Base-by-base conservation (phyloP, 1,140 invertebrate genomes). In the Galendromus occidentalis region DNA sequence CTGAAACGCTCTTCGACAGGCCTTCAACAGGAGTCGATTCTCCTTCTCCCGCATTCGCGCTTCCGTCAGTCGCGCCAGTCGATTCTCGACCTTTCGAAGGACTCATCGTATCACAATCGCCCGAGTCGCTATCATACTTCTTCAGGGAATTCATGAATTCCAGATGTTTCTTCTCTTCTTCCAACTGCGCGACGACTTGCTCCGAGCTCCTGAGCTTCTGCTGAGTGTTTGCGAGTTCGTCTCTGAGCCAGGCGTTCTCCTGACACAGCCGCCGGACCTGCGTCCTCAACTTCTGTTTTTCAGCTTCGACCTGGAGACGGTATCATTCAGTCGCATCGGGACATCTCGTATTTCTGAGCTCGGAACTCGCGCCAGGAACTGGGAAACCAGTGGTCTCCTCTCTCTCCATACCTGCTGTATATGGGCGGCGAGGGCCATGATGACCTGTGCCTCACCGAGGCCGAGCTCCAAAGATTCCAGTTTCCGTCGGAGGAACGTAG, bases 231-330 rank as follows among this genome's bases (percentile, higher is more conserved):
- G 93, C 94, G 42, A 99, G 78, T 76, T 99, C 96, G 73, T 99
- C 96, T 33, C 96, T 79, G 0, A 99, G 81, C 96, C 96, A 99
- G 1, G 93, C 93, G 79, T 99, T 99, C 77, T 99, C 96, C 77
- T 84, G 82, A 72, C 80, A 82, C 22, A 83, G 71, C 1, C 75
- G 67, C 30, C 90, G 84, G 2, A 96, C 91, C 80, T 99, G 95
- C 1, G 94, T 94, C 69, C 94, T 83, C 25, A 98, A 79, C 77
- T 98, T 98, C 76, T 98, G 93, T 78, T 98, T 98, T 77, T 99
- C 95, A 17, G 94, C 94, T 75, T 99, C 95, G 18, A 97, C 86
- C 33, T 39, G 33, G 9, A 6, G 33, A 39, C 9, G 33, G 9
- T n/a, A n/a, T n/a, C n/a, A n/a, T n/a, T n/a, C n/a, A n/a, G n/a